Base-by-base conservation (phyloP, 2,888 invertebrate genomes). In the Lasioglossum leucozonium region DNA sequence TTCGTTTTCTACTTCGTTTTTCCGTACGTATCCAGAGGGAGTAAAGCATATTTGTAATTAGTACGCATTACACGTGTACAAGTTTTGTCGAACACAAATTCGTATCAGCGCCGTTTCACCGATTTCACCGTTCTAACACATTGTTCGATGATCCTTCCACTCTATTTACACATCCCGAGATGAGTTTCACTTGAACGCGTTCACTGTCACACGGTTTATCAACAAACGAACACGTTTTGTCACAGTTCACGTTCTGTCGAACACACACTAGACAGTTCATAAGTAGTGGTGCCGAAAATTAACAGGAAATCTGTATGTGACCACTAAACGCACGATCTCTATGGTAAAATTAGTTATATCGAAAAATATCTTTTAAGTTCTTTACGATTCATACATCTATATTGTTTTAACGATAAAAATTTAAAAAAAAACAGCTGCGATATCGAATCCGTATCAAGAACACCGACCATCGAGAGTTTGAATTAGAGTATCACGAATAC, bases 131-230 rank as follows among this genome's bases (percentile, higher is more conserved):
- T 18, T 34, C 65, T 1, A 65, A 65, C 65, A 34, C 65, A 4
- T 22, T 34, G 65, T 30, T 18, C 65, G 8, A 34, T 18, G 34
- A 8, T 65, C 34, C 30, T 18, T 65, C 65, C 65, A 65, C 65
- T 34, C 16, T 30, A 34, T 65, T 65, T 30, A 65, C 34, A 34
- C 65, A 34, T 65, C 65, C 65, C 34, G 10, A 40, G 34, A 22
- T 67, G 10, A 67, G 11, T 11, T 72, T 58, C 85, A 79, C 80
- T 55, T 82, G 71, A 69, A 79, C 81, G 85, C 81, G 76, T 85
- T 88, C 82, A 88, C 88, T 79, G 80, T 74, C 81, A 73, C 78
- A 82, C 81, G 47, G 10, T 78, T 77, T 80, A 51, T 40, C 6
- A 72, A 40, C 26, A 34, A 34, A 42, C 30, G 22, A 75, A 80